Conservation (phyloP, 1,140 invertebrate genomes). For the Philopotamus ludificatus region DNA sequence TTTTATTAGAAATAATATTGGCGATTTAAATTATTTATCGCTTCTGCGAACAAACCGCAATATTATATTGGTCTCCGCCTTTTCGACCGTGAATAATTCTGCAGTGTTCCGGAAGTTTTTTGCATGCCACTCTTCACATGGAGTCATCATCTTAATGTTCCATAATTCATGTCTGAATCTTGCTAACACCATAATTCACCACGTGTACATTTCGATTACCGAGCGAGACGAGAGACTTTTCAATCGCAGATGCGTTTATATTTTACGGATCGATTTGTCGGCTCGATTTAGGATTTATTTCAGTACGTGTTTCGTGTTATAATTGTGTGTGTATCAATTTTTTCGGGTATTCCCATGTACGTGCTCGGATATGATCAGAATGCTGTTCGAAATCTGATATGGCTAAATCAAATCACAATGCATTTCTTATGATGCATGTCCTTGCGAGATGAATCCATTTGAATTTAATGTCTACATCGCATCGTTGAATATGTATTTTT, state of each 20-base stretch:
- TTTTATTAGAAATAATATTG: too few relatives aligned
- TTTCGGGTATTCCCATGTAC: too few relatives aligned
- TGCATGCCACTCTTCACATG: neutral
- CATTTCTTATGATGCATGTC: neutral
- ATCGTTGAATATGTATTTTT: neutral
- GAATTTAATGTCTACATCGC: neutral
- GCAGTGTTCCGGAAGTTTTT: neutral
- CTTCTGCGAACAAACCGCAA: neutral
- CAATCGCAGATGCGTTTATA: neutral
- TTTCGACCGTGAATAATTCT: too few relatives aligned
- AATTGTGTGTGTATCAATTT: too few relatives aligned
- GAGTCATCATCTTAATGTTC: slow-evolving; percentile 25
- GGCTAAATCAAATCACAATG: neutral
- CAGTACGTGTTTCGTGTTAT: too few relatives aligned
- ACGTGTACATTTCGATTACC: neutral
- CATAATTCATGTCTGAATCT: slow-evolving; percentile 22
- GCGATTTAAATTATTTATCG: too few relatives aligned
- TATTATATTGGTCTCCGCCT: neutral
- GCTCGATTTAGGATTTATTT: too few relatives aligned
- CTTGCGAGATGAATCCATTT: neutral
- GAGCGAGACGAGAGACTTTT: neutral
- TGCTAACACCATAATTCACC: slow-evolving; percentile 8
- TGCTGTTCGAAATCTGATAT: neutral
- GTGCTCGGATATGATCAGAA: neutral
- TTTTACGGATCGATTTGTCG: neutral